Percentiles rank a stretch among this genome's conserved stretches.
phyloP scores from a whole-genome alignment of 2,888 invertebrate species.

The Eilema caniola region DNA sequence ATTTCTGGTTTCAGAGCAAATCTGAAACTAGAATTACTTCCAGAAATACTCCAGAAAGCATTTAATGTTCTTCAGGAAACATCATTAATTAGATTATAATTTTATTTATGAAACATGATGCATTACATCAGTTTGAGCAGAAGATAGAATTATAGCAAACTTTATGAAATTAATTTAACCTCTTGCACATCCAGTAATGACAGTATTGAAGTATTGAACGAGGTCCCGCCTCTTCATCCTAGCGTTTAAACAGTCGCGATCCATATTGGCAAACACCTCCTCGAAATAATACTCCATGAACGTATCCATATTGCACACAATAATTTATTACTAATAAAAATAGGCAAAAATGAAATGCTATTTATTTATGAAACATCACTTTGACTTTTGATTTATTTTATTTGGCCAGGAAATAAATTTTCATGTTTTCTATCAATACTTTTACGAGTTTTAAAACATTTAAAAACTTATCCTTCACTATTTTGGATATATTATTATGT shows the following conservation, averaged over 20 bases:
- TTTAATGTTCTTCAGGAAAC: neutral
- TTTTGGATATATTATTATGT: neutral
- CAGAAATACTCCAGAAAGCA: neutral
- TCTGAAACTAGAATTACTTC: neutral
- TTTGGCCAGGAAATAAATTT: constrained; percentile 25
- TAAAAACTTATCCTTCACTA: neutral
- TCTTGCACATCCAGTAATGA: constrained; percentile 91
- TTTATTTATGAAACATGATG: neutral
- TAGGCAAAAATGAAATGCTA: neutral
- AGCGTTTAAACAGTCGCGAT: constrained; percentile 91
- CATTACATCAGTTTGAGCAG: neutral
- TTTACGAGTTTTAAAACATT: neutral
- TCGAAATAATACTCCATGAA: constrained; percentile 94
- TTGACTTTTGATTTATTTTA: constrained; percentile 39
- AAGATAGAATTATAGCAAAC: neutral
- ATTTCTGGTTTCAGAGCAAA: neutral
- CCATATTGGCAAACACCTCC: constrained; percentile 90
- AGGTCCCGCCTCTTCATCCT: constrained; percentile 90
- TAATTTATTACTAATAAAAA: constrained; percentile 19
- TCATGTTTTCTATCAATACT: constrained; percentile 9
- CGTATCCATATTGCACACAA: constrained; percentile 88
- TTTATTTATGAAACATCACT: constrained; percentile 26
- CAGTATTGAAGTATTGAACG: constrained; percentile 92
- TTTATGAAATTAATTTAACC: constrained; percentile 62
- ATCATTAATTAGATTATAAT: neutral